Base-by-base conservation (phyloP, 2,888 invertebrate genomes). In the Eudasyphora cyanicolor region DNA sequence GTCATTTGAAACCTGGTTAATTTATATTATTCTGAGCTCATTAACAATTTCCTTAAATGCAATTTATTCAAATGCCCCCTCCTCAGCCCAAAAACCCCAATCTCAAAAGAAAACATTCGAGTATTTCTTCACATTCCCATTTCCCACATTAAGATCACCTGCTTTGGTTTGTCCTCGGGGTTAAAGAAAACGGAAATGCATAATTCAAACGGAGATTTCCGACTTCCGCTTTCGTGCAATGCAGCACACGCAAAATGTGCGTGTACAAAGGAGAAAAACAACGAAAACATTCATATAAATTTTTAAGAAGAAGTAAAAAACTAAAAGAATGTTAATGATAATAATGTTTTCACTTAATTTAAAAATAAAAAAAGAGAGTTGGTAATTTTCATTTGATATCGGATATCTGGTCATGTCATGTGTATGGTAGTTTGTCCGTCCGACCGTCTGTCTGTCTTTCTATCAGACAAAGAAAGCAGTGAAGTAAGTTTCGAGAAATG, bases 331-430 rank as follows among this genome's bases (percentile, higher is more conserved):
- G n/a, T 8, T 62, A 62, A 62, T 27, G 2, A 62, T 0, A 62
- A 60, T 49, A 29, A 60, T 21, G n/a, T 62, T 62, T 62, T 62
- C 62, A 62, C 62, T 62, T 32, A 62, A 62, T 62, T 62, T n/a
- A 51, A 51, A 10, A 19, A 51, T 51, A 51, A 51, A 19, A 62
- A 32, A 62, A 62, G 60, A 32, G 1, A 62, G 27, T 19, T 27
- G 4, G 8, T 27, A 27, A 14, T 27, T 27, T 57, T 27, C 24
- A 54, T 3, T n/a, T 54, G 51, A 54, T 12, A 54, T 45, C 45
- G 45, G n/a, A 2, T 45, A 12, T 14, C 45, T n/a, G 14, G n/a
- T 45, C 2, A n/a, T n/a, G n/a, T n/a, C n/a, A n/a, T n/a, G n/a
- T n/a, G n/a, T n/a, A n/a, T n/a, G n/a, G n/a, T n/a, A n/a, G n/a